Percentiles rank a stretch among this genome's conserved stretches.
Conservation (phyloP, 2,888 invertebrate species). For the Malthinus flaveolus region DNA sequence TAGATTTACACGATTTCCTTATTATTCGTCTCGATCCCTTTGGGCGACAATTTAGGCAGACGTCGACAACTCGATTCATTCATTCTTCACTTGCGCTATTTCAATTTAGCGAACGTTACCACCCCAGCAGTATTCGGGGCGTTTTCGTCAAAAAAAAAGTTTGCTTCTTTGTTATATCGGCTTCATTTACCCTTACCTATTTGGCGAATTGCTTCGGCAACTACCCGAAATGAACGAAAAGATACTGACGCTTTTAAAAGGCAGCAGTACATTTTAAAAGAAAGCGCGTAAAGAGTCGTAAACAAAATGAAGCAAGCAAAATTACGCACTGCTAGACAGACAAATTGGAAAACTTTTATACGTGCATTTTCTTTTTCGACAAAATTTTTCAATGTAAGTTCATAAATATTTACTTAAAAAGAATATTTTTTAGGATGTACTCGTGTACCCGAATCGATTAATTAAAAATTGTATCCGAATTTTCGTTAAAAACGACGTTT, state of each 20-base stretch:
- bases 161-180: slow-evolving; percentile 27
- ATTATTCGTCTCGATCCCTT: slow-evolving; percentile 12
- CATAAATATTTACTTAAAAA: too few relatives aligned
- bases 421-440: too few relatives aligned
- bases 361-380: neutral
- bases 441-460: too few relatives aligned
- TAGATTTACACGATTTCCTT: slow-evolving; percentile 1
- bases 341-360: slow-evolving; percentile 6
- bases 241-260: slow-evolving; percentile 14
- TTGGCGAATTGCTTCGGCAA: slow-evolving; percentile 19
- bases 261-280: slow-evolving; percentile 12
- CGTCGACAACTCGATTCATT: slow-evolving; percentile 21
- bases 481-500: too few relatives aligned
- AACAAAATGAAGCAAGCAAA: slow-evolving; percentile 8
- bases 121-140: slow-evolving; percentile 25
- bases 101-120: slow-evolving; percentile 21
- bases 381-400: slow-evolving; percentile 2
- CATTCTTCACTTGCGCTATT: slow-evolving; percentile 26
- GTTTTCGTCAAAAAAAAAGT: slow-evolving; percentile 20
- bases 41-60: slow-evolving; percentile 20
- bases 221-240: slow-evolving; percentile 26
- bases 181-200: slow-evolving; percentile 27
- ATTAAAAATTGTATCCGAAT: too few relatives aligned
- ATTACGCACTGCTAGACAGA: slow-evolving; percentile 6
- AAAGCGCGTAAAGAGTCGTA: slow-evolving; percentile 19